Evolutionary conservation across 2,797 vertebrate genomes (phyloP).

Genomic region (Perodicticus potto): DNA sequence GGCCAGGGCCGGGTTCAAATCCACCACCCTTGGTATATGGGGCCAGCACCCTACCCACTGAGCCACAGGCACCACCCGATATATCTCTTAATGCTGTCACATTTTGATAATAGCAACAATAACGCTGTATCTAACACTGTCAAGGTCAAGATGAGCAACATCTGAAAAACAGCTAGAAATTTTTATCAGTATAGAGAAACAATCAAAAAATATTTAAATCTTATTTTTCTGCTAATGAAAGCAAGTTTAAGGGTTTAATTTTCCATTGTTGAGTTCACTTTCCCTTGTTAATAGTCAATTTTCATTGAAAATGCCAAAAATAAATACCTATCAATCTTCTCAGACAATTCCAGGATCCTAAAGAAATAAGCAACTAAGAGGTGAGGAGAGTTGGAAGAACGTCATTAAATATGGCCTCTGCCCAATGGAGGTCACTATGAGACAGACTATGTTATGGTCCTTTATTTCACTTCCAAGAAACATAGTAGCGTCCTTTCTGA

Average conservation of each 20-base stretch:
- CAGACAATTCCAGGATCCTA: constrained; percentile 10
- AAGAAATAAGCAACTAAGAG: constrained; percentile 1
- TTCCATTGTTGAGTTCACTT: constrained; percentile 7
- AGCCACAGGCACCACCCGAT: too few species aligned
- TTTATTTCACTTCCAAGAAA: too few species aligned
- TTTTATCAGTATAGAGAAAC: background rate
- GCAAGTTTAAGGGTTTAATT: background rate
- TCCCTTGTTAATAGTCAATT: background rate
- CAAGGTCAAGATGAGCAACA: background rate
- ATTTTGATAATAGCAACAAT: background rate
- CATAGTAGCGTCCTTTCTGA: too few species aligned
- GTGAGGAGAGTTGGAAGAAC: background rate
- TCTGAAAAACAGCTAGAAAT: background rate
- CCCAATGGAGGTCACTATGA: background rate
- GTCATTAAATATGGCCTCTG: background rate
- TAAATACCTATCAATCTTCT: background rate
- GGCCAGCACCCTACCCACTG: too few species aligned
- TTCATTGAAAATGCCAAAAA: background rate
- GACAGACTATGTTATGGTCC: too few species aligned
- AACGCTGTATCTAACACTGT: background rate
- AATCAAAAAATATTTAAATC: background rate
- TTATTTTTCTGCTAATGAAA: background rate
- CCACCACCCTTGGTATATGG: too few species aligned
- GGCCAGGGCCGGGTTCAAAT: too few species aligned
- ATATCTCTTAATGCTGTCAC: background rate